A percentile compares a stretch with the other conserved stretches of the same genome.
Conservation (phyloP, 2,888 invertebrate genomes). For the Acrobasis consociella region DNA sequence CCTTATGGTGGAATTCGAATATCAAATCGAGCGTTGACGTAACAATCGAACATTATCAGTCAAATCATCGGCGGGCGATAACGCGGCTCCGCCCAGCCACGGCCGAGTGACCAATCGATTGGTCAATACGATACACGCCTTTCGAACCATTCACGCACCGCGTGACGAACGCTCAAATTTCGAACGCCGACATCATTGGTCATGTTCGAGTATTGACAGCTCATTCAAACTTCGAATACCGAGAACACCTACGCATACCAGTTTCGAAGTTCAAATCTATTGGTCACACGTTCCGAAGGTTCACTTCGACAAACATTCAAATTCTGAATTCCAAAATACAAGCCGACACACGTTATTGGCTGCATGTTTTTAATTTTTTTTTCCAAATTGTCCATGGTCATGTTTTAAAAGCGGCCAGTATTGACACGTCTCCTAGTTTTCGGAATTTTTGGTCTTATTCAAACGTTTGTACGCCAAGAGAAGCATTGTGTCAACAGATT, state of each 20-base stretch:
- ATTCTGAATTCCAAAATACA: conserved; percentile 20
- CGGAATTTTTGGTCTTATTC: conserved; percentile 40
- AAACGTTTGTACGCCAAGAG: conserved; percentile 39
- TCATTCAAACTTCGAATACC: conserved; percentile 12
- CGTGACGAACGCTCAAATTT: conserved; percentile 25
- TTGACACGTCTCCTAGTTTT: conserved; percentile 28
- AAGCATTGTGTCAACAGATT: conserved; percentile 47
- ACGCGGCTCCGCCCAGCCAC: conserved; percentile 66
- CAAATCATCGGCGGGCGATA: conserved; percentile 52
- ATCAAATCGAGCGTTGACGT: conserved; percentile 42
- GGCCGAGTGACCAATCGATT: conserved; percentile 73
- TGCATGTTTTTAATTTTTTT: conserved; percentile 16
- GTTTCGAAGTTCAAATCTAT: conserved; percentile 15
- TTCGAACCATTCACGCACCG: conserved; percentile 30
- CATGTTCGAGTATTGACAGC: conserved; percentile 16
- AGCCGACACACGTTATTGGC: conserved; percentile 17
- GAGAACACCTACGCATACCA: conserved; percentile 18
- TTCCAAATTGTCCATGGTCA: conserved; percentile 13
- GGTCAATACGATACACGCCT: conserved; percentile 62
- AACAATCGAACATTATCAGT: conserved; percentile 42
- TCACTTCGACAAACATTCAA: conserved; percentile 16
- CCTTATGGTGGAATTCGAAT: conserved; percentile 9
- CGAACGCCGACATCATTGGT: conserved; percentile 25
- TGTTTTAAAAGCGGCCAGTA: conserved; percentile 22
- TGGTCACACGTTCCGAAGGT: conserved; percentile 20